Percentiles rank a stretch among this genome's conserved stretches.
phyloP scores from a whole-genome alignment of 2,888 invertebrate genomes.

The Catocala sponsa region DNA sequence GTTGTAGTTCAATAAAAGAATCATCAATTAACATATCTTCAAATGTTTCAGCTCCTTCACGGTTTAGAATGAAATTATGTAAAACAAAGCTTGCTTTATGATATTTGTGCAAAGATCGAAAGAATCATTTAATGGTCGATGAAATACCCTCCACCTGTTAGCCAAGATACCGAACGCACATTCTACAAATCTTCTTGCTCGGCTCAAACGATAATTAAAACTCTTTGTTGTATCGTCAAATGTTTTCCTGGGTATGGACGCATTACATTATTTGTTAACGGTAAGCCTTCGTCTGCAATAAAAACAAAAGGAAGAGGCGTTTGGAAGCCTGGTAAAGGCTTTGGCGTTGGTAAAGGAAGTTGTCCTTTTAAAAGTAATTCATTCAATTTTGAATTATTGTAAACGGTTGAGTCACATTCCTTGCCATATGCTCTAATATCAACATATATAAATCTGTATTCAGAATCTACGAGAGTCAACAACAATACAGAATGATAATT shows the following conservation, averaged over 20 bases:
- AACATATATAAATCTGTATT: constrained; percentile 22
- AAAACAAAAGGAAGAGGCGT: constrained; percentile 15
- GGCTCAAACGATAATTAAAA: constrained; percentile 15
- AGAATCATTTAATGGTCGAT: constrained; percentile 10
- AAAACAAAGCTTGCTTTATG: constrained; percentile 19
- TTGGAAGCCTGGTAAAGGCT: constrained; percentile 10
- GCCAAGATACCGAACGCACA: constrained; percentile 9
- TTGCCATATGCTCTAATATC: constrained; percentile 14
- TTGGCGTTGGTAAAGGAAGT: constrained; percentile 7
- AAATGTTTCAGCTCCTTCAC: constrained; percentile 6
- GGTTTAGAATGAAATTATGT: constrained; percentile 13
- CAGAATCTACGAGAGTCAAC: constrained; percentile 19
- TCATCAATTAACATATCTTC: constrained; percentile 15
- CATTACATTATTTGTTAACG: constrained; percentile 10
- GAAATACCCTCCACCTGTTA: constrained; percentile 6
- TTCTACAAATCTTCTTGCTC: constrained; percentile 11
- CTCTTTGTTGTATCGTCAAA: constrained; percentile 7
- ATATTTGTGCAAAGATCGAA: constrained; percentile 9
- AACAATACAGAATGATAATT: constrained; percentile 6
- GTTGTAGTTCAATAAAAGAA: not conserved
- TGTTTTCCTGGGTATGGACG: constrained; percentile 15
- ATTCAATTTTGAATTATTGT: constrained; percentile 14
- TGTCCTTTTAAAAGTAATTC: not conserved
- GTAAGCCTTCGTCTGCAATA: constrained; percentile 18
- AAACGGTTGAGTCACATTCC: constrained; percentile 6